Evolutionary conservation across 2,797 vertebrate genomes (phyloP).

Genomic region (Hapalemur alaotrensis): DNA sequence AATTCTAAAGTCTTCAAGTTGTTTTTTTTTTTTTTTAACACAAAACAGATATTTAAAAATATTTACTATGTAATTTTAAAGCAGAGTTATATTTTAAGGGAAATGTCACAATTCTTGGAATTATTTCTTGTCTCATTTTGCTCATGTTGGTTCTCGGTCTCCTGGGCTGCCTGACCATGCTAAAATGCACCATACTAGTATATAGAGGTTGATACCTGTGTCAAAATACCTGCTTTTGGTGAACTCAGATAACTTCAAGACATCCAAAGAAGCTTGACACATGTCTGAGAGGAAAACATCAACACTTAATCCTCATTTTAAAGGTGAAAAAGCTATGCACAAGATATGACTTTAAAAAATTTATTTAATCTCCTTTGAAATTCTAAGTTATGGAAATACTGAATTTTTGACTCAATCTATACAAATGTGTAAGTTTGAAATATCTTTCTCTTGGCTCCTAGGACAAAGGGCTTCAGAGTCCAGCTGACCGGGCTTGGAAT

Average conservation of each 20-base stretch:
- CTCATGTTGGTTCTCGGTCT: neutral
- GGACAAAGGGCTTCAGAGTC: neutral
- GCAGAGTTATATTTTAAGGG: neutral
- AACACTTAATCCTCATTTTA: neutral
- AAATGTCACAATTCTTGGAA: neutral
- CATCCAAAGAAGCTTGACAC: neutral
- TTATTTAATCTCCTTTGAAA: neutral
- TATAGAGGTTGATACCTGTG: neutral
- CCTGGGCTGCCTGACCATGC: neutral
- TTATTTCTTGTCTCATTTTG: neutral
- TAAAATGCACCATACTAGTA: neutral
- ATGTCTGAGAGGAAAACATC: neutral
- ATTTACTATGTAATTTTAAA: neutral
- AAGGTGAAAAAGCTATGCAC: neutral
- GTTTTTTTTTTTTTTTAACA: neutral
- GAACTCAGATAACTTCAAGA: neutral
- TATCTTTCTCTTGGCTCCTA: neutral
- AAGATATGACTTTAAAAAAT: neutral
- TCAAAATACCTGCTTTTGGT: neutral
- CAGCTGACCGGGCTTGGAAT: neutral
- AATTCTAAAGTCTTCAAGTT: neutral
- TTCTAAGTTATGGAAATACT: neutral
- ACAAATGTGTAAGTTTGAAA: neutral
- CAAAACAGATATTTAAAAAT: neutral
- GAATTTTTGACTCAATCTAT: conserved; percentile 22